Conservation (phyloP, 2,797 vertebrate species). For the Dallia pectoralis region DNA sequence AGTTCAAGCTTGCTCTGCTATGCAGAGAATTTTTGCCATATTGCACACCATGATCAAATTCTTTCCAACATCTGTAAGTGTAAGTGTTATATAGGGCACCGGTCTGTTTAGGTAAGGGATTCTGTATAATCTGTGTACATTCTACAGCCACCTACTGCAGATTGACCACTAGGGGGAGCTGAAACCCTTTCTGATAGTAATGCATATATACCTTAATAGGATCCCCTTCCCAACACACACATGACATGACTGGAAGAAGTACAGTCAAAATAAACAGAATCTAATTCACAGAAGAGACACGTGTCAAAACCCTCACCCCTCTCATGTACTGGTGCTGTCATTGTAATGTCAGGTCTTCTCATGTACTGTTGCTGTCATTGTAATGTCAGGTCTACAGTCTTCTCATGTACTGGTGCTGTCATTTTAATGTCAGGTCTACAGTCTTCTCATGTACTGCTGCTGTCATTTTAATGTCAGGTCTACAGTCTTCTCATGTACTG, state of each 20-base stretch:
- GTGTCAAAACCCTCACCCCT: not conserved
- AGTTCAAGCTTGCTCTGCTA: not conserved
- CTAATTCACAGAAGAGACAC: not conserved
- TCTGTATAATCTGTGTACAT: not conserved
- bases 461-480: too few relatives aligned
- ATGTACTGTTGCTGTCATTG: too few relatives aligned
- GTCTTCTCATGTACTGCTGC: too few relatives aligned
- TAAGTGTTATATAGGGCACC: not conserved
- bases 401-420: too few relatives aligned
- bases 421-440: too few relatives aligned
- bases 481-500: too few relatives aligned
- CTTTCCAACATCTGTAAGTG: not conserved
- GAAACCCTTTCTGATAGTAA: not conserved
- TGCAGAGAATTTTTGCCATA: not conserved
- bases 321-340: too few relatives aligned
- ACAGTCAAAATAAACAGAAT: not conserved
- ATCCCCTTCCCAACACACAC: not conserved
- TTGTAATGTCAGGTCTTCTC: too few relatives aligned
- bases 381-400: too few relatives aligned
- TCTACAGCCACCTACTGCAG: not conserved
- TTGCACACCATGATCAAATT: not conserved
- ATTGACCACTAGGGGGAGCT: conserved; percentile 15
- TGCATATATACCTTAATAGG: too few relatives aligned
- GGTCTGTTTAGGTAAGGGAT: not conserved
- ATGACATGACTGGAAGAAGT: not conserved